Evolutionary conservation across 2,888 invertebrate genomes (phyloP), one percentile per base, ranked within the genome.

Genomic region (Mesorhabditis belari): DNA sequence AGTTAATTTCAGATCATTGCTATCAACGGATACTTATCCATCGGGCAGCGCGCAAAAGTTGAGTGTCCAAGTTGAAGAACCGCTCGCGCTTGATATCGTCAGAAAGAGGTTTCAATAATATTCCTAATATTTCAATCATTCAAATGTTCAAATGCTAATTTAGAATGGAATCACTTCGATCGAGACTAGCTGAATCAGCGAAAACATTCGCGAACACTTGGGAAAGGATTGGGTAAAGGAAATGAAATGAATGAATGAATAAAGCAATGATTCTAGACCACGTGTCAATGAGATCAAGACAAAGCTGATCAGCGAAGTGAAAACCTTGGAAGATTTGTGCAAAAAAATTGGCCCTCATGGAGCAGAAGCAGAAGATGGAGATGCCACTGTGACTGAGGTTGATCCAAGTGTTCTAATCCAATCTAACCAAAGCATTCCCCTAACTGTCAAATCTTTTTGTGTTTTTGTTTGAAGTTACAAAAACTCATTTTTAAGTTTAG

Each of bases 21-120:
- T 70, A 0, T 66, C 70, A 3, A 61, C 49, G n/a, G 65, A 63
- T 3, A 44, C 27, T 5, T 60, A 59, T 27, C 24, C 58, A 3
- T 17, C 55, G 9, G 69, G 44, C 12, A 35, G 44, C n/a, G n/a
- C 44, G 12, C 44, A 35, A n/a, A 35, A 35, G 44, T n/a, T 35
- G 44, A 35, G 44, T n/a, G 44, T 35, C 12, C 44, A 35, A 35
- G 44, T 35, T 9, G 44, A 35, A 35, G 44, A 35, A 35, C 44
- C 44, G n/a, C 44, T 35, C n/a, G 12, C 44, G 44, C 12, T 35
- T 35, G 44, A 35, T 9, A 35, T 35, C n/a, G 44, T 35, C n/a
- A 9, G 44, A 17, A 9, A 35, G 12, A 9, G 44, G 44, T 35
- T n/a, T n/a, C n/a, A n/a, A 35, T 9, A 17, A 17, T 35, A n/a